phyloP scores from a whole-genome alignment of 2,888 invertebrate species.

The Yponomeuta plumbellus region DNA sequence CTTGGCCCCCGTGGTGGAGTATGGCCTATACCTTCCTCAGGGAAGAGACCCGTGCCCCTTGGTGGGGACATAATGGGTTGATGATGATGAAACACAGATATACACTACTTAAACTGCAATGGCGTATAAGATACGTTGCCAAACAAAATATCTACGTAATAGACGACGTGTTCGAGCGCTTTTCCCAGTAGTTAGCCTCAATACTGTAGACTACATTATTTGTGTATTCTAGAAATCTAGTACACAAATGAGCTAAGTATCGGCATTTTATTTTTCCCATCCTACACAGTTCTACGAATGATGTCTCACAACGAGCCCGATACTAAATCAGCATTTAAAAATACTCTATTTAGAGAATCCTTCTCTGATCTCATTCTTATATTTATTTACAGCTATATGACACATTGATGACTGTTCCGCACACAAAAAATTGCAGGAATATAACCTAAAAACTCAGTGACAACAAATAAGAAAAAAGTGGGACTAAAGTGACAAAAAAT shows the following conservation, averaged over 20 bases:
- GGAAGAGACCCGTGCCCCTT: no score
- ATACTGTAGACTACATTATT: slow-evolving; percentile 37
- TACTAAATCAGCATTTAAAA: slow-evolving; percentile 6
- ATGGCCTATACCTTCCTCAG: no score
- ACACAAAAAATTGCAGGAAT: slow-evolving; percentile 2
- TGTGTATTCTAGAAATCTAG: slow-evolving; percentile 27
- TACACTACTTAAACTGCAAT: neutral
- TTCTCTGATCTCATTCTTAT: neutral
- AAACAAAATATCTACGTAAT: slow-evolving; percentile 14
- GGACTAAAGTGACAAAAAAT: slow-evolving; percentile 26
- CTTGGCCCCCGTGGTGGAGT: no score
- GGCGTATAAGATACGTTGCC: neutral
- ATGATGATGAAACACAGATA: no score
- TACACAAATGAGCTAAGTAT: slow-evolving; percentile 2
- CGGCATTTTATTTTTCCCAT: neutral
- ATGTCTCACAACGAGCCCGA: neutral
- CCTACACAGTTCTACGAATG: slow-evolving; percentile 5
- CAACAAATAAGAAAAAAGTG: slow-evolving; percentile 21
- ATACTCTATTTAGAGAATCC: neutral
- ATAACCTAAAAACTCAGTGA: slow-evolving; percentile 16
- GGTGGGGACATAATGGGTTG: no score
- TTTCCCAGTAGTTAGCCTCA: slow-evolving; percentile 19
- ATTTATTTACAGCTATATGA: no score
- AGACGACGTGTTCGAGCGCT: slow-evolving; percentile 24
- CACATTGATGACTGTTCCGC: neutral